These are phyloP conservation scores for Bombus difficillimus DNA, from an alignment of 1,140 invertebrate genomes.

Conservation along the genomic window DNA sequence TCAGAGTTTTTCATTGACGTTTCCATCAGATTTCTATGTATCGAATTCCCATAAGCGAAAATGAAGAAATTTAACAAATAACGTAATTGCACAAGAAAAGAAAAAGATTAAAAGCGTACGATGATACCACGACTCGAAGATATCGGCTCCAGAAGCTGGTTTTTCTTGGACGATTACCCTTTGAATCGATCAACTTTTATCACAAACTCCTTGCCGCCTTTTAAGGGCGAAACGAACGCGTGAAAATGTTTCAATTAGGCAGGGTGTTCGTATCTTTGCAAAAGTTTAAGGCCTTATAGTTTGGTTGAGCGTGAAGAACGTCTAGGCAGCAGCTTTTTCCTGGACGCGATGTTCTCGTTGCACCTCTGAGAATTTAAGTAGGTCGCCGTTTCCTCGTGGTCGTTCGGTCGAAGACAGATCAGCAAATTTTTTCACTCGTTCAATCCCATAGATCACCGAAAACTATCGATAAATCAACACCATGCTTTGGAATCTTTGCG, in stretches of 20 bases:
- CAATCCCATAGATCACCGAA: slow-evolving; percentile 1
- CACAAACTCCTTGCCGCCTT: neutral
- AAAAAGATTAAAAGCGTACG: neutral
- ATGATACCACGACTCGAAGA: neutral
- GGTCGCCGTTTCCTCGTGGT: slow-evolving; percentile 14
- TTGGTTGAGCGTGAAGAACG: neutral
- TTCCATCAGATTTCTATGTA: too few relatives aligned
- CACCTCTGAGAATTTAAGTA: slow-evolving; percentile 20
- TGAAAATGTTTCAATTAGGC: slow-evolving; percentile 3
- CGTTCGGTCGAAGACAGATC: slow-evolving; percentile 22
- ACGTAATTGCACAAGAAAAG: neutral
- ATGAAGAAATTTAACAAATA: neutral
- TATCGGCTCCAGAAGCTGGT: neutral
- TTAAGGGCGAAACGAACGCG: too few relatives aligned
- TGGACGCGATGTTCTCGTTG: neutral
- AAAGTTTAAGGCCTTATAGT: neutral
- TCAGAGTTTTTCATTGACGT: too few relatives aligned
- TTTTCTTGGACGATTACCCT: neutral
- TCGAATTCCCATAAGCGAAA: neutral
- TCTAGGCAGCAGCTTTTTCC: slow-evolving; percentile 25
- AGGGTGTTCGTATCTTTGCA: too few relatives aligned
- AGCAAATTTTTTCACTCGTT: slow-evolving; percentile 4
- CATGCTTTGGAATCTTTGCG: neutral
- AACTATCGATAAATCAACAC: slow-evolving; percentile 15
- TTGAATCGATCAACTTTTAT: neutral